A percentile compares a stretch with the other conserved stretches of the same genome.
phyloP scores from a whole-genome alignment of 2,888 invertebrate genomes.

The Drosophila fulvimacula region DNA sequence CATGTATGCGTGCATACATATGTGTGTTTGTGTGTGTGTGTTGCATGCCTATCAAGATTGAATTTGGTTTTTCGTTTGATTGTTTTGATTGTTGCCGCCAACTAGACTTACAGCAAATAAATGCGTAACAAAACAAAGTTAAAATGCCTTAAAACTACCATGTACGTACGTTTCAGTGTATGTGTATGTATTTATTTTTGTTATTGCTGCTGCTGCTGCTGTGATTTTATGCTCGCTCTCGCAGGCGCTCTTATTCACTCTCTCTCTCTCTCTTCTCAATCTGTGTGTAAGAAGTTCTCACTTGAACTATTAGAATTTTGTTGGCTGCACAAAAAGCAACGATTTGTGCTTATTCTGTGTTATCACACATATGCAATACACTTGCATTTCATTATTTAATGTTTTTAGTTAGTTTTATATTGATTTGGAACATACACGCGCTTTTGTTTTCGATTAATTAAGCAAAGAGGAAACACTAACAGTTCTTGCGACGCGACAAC shows the following conservation, averaged over 20 bases:
- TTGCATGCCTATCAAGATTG: conserved; percentile 59
- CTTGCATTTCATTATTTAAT: conserved; percentile 28
- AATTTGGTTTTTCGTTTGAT: conserved; percentile 56
- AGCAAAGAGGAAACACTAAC: conserved; percentile 22
- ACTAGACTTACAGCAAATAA: conserved; percentile 33
- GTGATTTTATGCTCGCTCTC: conserved; percentile 72
- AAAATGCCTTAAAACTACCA: conserved; percentile 34
- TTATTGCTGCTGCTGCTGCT: conserved; percentile 64
- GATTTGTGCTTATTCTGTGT: conserved; percentile 39
- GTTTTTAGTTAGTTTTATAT: conserved; percentile 45
- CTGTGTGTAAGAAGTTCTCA: conserved; percentile 32
- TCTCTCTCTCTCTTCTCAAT: conserved; percentile 32
- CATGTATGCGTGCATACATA: conserved; percentile 40
- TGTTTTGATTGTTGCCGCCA: conserved; percentile 52
- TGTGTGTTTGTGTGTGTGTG: conserved; percentile 20
- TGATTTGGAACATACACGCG: conserved; percentile 53
- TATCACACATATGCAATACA: conserved; percentile 35
- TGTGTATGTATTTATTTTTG: conserved; percentile 73
- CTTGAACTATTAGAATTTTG: conserved; percentile 50
- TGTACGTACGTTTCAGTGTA: conserved; percentile 36
- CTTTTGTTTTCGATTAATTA: conserved; percentile 59
- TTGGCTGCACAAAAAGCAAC: conserved; percentile 23
- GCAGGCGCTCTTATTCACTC: conserved; percentile 37
- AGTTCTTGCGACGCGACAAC: conserved; percentile 21
- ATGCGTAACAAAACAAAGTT: conserved; percentile 42